Percentiles rank a stretch among this genome's conserved stretches.
These are phyloP conservation scores for Apoda limacodes DNA, from an alignment of 2,888 invertebrate genomes.

Conservation along the genomic window DNA sequence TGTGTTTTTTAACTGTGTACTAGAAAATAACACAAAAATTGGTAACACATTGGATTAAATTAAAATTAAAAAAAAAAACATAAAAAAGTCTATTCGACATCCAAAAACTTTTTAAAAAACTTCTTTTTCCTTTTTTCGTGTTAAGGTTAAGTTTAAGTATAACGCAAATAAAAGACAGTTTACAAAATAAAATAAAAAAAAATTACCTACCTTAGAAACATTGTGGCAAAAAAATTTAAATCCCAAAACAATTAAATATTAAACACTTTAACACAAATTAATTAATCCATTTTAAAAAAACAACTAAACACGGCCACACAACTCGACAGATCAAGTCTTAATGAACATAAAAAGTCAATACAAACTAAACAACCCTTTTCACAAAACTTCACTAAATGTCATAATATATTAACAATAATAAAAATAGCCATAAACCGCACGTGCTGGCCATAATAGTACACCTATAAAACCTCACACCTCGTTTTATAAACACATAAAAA, in stretches of 20 bases:
- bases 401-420: slow-evolving; percentile 46
- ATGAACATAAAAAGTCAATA: slow-evolving; percentile 45
- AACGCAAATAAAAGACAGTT: slow-evolving; percentile 1
- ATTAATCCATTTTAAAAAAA: slow-evolving; percentile 30
- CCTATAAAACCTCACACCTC: slow-evolving; percentile 41
- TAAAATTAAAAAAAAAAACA: no score
- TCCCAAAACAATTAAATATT: no score
- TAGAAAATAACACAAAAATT: no score
- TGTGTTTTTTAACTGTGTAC: no score
- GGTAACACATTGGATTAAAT: no score
- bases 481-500: slow-evolving; percentile 27
- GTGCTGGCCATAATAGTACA: slow-evolving; percentile 57
- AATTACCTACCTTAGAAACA: slow-evolving; percentile 46
- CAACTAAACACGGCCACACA: slow-evolving; percentile 57
- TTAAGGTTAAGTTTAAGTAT: slow-evolving; percentile 4
- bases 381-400: slow-evolving; percentile 55
- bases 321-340: slow-evolving; percentile 42
- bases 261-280: slow-evolving; percentile 36
- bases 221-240: slow-evolving; percentile 36
- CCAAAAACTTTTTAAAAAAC: no score
- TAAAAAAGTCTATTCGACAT: no score
- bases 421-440: slow-evolving; percentile 59
- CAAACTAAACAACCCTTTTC: slow-evolving; percentile 52
- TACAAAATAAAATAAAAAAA: slow-evolving; percentile 12
- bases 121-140: no score